Conservation (phyloP, 2,113 vertebrate genomes). For the Leptocoma aspasia region DNA sequence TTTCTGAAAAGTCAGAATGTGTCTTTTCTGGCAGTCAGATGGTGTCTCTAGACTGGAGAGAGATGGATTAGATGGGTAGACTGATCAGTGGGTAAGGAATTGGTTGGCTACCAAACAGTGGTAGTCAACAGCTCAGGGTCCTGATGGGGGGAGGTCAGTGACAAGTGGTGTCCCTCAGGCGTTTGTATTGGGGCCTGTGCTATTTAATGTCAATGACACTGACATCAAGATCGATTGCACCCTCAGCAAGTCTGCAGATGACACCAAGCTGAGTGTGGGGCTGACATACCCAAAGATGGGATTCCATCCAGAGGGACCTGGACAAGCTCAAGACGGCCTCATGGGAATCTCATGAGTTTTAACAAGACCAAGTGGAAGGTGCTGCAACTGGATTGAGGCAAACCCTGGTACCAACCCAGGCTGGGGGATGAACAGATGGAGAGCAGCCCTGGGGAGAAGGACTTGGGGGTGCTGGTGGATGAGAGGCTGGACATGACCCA, state of each 20-base stretch:
- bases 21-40: not conserved
- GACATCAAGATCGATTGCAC: not conserved
- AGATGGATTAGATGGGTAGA: not conserved
- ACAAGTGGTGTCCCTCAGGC: not conserved
- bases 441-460: no score
- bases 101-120: not conserved
- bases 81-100: not conserved
- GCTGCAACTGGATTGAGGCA: rapidly evolving
- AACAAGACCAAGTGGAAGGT: not conserved
- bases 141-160: not conserved
- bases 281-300: not conserved
- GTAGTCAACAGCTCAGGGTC: not conserved
- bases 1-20: not conserved
- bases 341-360: not conserved
- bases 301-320: not conserved
- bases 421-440: rapidly evolving
- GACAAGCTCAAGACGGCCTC: not conserved
- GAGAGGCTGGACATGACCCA: not conserved
- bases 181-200: not conserved
- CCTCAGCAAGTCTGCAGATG: not conserved
- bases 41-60: not conserved
- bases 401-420: rapidly evolving
- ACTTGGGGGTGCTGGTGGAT: not conserved
- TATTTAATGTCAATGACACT: not conserved
- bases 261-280: not conserved